phyloP scores from a whole-genome alignment of 2,113 vertebrate genomes.

The Okapia johnstoni region DNA sequence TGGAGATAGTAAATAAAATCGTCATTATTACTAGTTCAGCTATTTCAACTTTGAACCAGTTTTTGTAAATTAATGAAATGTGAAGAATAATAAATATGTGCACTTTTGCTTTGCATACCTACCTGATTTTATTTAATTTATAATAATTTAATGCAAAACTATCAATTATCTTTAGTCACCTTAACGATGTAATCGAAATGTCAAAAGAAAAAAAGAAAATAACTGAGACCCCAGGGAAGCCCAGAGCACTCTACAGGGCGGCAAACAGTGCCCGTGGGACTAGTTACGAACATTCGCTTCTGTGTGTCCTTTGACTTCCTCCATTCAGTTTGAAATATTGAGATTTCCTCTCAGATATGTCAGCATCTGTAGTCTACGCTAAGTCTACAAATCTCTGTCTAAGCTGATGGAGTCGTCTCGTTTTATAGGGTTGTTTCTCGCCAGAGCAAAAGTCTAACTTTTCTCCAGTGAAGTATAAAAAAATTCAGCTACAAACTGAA shows the following conservation, averaged over 20 bases:
- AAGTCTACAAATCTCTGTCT: slow-evolving; percentile 23
- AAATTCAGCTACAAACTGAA: neutral
- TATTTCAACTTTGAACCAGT: neutral
- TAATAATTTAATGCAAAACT: neutral
- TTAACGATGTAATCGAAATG: neutral
- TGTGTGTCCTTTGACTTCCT: slow-evolving; percentile 20
- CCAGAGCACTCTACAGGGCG: neutral
- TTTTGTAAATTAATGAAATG: neutral
- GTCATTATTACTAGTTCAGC: slow-evolving; percentile 37
- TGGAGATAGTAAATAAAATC: neutral
- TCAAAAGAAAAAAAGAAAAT: neutral
- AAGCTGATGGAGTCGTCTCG: slow-evolving; percentile 6
- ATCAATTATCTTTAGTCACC: neutral
- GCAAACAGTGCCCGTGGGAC: neutral
- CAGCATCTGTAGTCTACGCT: neutral
- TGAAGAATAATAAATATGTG: neutral
- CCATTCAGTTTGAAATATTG: neutral
- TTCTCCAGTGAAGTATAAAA: neutral
- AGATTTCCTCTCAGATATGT: neutral
- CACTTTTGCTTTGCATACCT: neutral
- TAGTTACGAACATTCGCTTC: neutral
- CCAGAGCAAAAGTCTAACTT: neutral
- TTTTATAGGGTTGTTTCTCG: slow-evolving; percentile 6
- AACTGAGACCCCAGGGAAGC: neutral
- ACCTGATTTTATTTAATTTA: neutral